phyloP scores from a whole-genome alignment of 1,140 invertebrate species.

The Coboldia fuscipes region DNA sequence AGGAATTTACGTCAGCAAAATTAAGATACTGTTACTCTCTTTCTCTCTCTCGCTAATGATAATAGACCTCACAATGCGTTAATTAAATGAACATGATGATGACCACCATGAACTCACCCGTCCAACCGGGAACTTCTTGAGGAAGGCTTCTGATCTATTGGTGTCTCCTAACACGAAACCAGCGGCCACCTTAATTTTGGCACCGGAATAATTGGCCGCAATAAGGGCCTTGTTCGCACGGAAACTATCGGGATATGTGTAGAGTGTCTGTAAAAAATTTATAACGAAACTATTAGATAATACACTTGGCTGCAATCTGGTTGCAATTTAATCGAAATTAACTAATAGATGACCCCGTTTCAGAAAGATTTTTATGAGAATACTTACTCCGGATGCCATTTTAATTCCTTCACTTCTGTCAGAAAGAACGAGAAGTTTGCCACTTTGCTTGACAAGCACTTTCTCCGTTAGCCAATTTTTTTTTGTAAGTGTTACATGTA shows the following conservation, averaged over 20 bases:
- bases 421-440: too few relatives aligned
- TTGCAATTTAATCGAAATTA: too few relatives aligned
- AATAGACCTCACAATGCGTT: too few relatives aligned
- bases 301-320: too few relatives aligned
- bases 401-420: too few relatives aligned
- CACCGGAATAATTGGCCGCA: conserved; percentile 84
- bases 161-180: conserved; percentile 86
- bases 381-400: too few relatives aligned
- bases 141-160: conserved; percentile 66
- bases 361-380: too few relatives aligned
- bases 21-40: background rate
- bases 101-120: conserved; percentile 41
- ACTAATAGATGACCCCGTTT: too few relatives aligned
- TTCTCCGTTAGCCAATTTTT: too few relatives aligned
- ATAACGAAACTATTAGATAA: too few relatives aligned
- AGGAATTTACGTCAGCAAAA: background rate
- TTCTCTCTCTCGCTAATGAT: conserved; percentile 3
- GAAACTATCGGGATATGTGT: conserved; percentile 91
- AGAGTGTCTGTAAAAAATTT: conserved; percentile 85
- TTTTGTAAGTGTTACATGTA: too few relatives aligned
- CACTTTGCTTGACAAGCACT: too few relatives aligned
- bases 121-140: conserved; percentile 85
- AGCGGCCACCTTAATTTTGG: conserved; percentile 60
- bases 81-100: background rate
- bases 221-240: conserved; percentile 83